Evolutionary conservation across 2,113 vertebrate species (phyloP), one percentile per base, ranked within the genome.

Genomic region (Pelmatolapia mariae): DNA sequence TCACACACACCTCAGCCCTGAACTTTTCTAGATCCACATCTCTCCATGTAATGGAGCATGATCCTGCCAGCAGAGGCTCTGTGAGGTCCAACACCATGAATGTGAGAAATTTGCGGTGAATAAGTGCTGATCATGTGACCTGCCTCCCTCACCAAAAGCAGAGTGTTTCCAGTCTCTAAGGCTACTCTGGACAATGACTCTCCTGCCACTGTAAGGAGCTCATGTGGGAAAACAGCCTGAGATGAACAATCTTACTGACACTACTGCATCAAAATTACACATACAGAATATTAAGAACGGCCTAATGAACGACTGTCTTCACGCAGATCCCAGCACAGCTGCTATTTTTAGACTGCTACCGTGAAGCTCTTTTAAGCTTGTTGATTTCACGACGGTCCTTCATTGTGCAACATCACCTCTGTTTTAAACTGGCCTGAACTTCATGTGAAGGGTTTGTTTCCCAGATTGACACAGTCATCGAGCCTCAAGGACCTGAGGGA

Each of bases 401-500:
- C 22, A 57, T 8, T 29, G 54, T 66, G 33, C 10, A 22, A 66
- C 33, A 66, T 66, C 61, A 38, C 10, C 18, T 12, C 31, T 2
- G 11, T 38, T 68, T 68, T n/a, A 38, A 68, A 68, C 33, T 68
- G 33, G 33, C 10, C 61, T 38, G 33, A 68, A 68, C 33, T 38
- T n/a, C 31, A 36, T 0, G 3, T 66, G 61, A 66, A 66, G 19
- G 19, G 33, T 66, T 38, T 13, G 33, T n/a, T 66, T 3, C 61
- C 33, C 3, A 0, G 1, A 8, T 38, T 66, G 33, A 66, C 7
- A 66, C 10, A 8, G 0, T 66, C 33, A 13, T 22, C 4, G 3
- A 22, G 10, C 33, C 19, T 66, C 19, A 5, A 38, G 61, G 19
- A 22, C 19, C 18, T 1, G 61, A 38, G 33, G 10, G 19, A 66